Evolutionary conservation across 1,140 invertebrate genomes (phyloP).

Genomic region (Pseudachorutes palmiensis): DNA sequence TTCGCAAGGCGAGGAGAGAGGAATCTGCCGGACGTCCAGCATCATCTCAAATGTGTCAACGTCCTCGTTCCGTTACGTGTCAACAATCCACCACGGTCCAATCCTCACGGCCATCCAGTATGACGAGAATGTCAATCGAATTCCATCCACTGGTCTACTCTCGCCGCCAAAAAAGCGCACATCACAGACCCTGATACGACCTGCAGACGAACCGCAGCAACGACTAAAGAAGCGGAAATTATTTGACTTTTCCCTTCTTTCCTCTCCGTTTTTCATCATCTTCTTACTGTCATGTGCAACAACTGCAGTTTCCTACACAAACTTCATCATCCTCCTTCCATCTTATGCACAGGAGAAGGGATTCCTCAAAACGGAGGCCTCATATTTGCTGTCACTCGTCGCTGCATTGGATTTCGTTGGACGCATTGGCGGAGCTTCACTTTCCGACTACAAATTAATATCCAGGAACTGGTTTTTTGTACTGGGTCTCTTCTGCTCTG

Average conservation of each 20-base stretch:
- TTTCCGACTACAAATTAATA: conserved; percentile 62
- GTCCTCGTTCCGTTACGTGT: conserved; percentile 72
- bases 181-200: too few species aligned
- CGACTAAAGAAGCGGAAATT: conserved; percentile 57
- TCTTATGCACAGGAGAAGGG: conserved; percentile 59
- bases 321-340: conserved; percentile 70
- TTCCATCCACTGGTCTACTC: conserved; percentile 45
- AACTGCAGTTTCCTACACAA: conserved; percentile 74
- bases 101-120: conserved; percentile 67
- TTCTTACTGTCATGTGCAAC: conserved; percentile 74
- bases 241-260: conserved; percentile 64
- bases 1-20: neutral
- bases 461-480: conserved; percentile 74
- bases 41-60: conserved; percentile 44
- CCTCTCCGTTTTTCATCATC: conserved; percentile 68
- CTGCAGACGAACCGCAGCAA: too few species aligned
- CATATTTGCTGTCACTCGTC: conserved; percentile 65
- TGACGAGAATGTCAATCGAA: conserved; percentile 42
- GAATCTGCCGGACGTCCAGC: conserved; percentile 26
- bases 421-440: conserved; percentile 61
- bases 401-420: conserved; percentile 68
- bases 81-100: conserved; percentile 72
- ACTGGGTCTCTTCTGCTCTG: conserved; percentile 64
- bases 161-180: conserved; percentile 43
- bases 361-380: conserved; percentile 58